phyloP scores from a whole-genome alignment of 2,113 vertebrate genomes.

The Clupea harengus region DNA sequence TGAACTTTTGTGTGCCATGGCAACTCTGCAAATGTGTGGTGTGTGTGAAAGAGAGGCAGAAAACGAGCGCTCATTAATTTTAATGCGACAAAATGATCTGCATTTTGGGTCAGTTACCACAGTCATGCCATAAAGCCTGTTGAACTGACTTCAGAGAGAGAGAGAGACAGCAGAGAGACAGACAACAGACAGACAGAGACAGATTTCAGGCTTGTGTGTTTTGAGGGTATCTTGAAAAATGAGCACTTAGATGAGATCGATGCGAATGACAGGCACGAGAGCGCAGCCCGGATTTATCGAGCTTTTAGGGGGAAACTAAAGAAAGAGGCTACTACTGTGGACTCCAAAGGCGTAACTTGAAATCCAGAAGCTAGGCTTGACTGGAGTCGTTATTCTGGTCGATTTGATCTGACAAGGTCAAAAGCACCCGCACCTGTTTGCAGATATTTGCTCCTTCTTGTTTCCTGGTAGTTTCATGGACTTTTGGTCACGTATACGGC shows the following conservation, averaged over 20 bases:
- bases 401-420: conserved; percentile 4
- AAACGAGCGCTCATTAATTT: not conserved
- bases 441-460: not conserved
- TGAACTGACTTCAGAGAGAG: not conserved
- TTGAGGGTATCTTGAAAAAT: conserved; percentile 53
- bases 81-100: not conserved
- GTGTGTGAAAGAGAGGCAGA: conserved; percentile 41
- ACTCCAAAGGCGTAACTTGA: not conserved
- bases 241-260: conserved; percentile 64
- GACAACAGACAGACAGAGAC: not conserved
- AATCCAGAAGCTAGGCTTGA: not conserved
- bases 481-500: not conserved
- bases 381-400: not conserved
- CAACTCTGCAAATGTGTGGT: conserved; percentile 1
- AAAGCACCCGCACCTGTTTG: not conserved
- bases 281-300: conserved; percentile 58
- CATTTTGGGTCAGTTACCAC: not conserved
- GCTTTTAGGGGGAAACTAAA: conserved; percentile 58
- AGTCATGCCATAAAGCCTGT: not conserved
- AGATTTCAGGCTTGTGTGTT: not conserved
- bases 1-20: not conserved
- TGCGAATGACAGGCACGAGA: conserved; percentile 50
- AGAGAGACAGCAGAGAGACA: not conserved
- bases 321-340: not conserved
- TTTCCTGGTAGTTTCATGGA: not conserved